Percentiles rank a stretch among this genome's conserved stretches.
These are phyloP conservation scores for Labroides dimidiatus DNA, from an alignment of 2,797 vertebrate species.

Conservation along the genomic window DNA sequence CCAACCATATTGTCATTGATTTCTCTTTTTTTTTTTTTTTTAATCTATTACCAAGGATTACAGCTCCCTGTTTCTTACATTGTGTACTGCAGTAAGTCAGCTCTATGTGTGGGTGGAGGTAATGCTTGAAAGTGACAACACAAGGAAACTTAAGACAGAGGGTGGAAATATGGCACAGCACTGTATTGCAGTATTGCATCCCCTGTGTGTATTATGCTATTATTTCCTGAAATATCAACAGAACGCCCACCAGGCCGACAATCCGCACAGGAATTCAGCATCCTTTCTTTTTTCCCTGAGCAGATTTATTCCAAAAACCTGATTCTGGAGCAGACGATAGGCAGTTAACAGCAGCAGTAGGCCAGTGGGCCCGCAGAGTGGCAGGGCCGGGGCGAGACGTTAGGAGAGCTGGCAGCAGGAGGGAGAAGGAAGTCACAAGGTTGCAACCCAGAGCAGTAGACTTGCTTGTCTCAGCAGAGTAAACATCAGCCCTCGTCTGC, in stretches of 20 bases:
- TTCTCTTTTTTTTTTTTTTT: slow-evolving; percentile 24
- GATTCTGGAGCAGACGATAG: slow-evolving; percentile 38
- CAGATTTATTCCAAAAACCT: slow-evolving; percentile 39
- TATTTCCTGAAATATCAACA: slow-evolving; percentile 72
- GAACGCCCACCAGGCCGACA: slow-evolving; percentile 67
- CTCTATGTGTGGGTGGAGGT: slow-evolving; percentile 66
- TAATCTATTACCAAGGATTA: slow-evolving; percentile 69
- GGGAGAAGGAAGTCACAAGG: slow-evolving; percentile 83
- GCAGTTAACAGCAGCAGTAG: slow-evolving; percentile 53
- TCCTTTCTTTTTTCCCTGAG: slow-evolving; percentile 1
- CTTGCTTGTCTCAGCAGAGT: slow-evolving; percentile 87
- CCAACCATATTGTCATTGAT: slow-evolving; percentile 64
- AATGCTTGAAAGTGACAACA: slow-evolving; percentile 76
- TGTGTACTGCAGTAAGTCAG: slow-evolving; percentile 59
- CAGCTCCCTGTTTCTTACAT: slow-evolving; percentile 59
- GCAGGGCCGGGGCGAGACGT: slow-evolving; percentile 70
- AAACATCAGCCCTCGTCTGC: slow-evolving; percentile 84
- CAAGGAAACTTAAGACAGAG: slow-evolving; percentile 69
- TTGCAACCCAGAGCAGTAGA: slow-evolving; percentile 84
- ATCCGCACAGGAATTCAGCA: slow-evolving; percentile 30
- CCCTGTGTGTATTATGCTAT: slow-evolving; percentile 71
- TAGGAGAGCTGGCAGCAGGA: slow-evolving; percentile 79
- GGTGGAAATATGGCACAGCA: slow-evolving; percentile 62
- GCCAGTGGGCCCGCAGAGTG: slow-evolving; percentile 60
- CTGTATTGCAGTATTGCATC: slow-evolving; percentile 62